Evolutionary conservation across 2,113 vertebrate species (phyloP).

Genomic region (Orthochromis indermauri): DNA sequence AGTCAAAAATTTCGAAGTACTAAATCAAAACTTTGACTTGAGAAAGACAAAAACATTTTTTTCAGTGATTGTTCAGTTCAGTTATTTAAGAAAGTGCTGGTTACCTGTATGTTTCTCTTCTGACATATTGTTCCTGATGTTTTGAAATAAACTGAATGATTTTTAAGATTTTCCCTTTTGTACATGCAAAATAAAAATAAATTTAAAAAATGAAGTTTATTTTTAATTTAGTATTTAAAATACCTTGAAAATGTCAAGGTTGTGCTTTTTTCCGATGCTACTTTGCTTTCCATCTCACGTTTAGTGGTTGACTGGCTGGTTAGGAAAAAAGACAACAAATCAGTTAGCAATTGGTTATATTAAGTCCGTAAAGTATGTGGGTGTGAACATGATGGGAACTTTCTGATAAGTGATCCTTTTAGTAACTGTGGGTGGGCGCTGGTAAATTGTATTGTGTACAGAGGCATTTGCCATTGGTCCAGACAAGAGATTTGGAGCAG

Average conservation of each 20-base stretch:
- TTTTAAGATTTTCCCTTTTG: conserved; percentile 1
- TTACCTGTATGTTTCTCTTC: neutral
- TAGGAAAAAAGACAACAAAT: neutral
- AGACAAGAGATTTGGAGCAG: conserved; percentile 51
- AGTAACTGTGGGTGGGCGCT: conserved; percentile 31
- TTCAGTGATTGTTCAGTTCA: neutral
- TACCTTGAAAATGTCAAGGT: neutral
- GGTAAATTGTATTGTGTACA: conserved; percentile 28
- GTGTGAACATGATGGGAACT: conserved; percentile 9
- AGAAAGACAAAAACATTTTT: neutral
- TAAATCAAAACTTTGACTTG: neutral
- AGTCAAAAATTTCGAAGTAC: neutral
- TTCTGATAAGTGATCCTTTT: conserved; percentile 27
- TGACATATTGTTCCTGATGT: conserved; percentile 12
- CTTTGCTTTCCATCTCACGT: neutral
- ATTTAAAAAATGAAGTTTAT: accelerated
- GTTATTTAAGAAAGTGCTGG: neutral
- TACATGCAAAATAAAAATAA: conserved; percentile 14
- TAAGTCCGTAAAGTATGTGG: neutral
- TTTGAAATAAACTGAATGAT: conserved; percentile 30
- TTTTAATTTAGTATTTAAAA: neutral
- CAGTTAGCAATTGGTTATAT: neutral
- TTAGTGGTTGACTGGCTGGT: neutral
- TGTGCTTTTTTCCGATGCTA: neutral
- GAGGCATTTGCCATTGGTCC: conserved; percentile 41